Base-by-base conservation (phyloP, 1,140 invertebrate genomes). In the Epicauta chinensis region DNA sequence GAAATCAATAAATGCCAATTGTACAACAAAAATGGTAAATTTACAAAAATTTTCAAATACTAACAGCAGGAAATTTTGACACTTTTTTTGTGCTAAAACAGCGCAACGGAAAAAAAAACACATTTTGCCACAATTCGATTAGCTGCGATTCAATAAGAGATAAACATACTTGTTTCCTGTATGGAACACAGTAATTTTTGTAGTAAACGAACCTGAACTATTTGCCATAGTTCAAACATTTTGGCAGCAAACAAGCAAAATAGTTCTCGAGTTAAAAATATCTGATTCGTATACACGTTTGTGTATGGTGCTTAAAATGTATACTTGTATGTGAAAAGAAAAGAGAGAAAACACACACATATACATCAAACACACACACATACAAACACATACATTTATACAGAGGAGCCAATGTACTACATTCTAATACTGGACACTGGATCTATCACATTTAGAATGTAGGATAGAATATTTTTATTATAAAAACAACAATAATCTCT, bases 201-300 rank as follows among this genome's bases (percentile, higher is more conserved):
- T 58, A 60, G 53, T 60, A 63, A 59, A 61, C 51, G 59, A 61
- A 56, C 53, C 55, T 53, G 50, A 60, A 61, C 60, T 65, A 63
- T 63, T 65, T 62, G 59, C 61, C 59, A 65, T 63, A 63, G 61
- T 65, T 61, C 60, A 63, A 63, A 63, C 61, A 59, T 65, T 65
- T 62, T 65, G 63, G 62, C 64, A 66, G 54, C 64, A 58, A 62
- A 62, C 55, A 56, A 51, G 60, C 60, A 51, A 62, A 23, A 62
- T 64, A 64, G 64, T 66, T 64, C 43, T 45, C 55, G 55, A 58
- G 62, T 64, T 66, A 66, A 66, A 66, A 66, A 66, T 66, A 66
- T 62, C 60, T 49, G 38, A 55, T 60, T 55, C 50, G 55, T 60
- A 50, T 23, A 23, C 7, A 23, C 55, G 51, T 44, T 35, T 17